Percentiles rank a stretch among this genome's conserved stretches.
Evolutionary conservation across 1,140 invertebrate genomes (phyloP).

Genomic region (Nebria ingens): DNA sequence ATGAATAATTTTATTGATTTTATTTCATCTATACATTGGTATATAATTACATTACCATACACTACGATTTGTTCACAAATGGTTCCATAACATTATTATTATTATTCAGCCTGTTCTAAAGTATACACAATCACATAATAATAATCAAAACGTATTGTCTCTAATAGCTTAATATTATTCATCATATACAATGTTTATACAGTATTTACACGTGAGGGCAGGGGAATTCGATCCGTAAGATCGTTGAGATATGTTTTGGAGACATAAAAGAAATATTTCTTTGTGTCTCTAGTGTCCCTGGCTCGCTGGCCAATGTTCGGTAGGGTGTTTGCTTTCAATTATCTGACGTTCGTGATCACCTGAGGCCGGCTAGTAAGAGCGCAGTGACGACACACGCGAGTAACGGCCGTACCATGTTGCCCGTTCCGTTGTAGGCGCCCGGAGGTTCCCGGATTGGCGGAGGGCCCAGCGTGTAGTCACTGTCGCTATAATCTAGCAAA

Average conservation of each 20-base stretch:
- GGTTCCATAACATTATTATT: neutral
- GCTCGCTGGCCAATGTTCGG: neutral
- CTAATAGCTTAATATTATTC: neutral
- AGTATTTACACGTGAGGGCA: neutral
- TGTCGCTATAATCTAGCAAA: conserved; percentile 15
- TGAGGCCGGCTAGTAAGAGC: neutral
- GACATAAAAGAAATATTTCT: neutral
- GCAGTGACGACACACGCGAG: conserved; percentile 12
- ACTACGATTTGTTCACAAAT: neutral
- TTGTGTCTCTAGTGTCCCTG: neutral
- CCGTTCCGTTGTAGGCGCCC: conserved; percentile 23
- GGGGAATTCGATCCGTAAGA: neutral
- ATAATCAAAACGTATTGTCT: neutral
- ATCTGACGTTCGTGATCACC: neutral
- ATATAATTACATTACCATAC: conserved; percentile 1
- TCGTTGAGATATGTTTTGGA: neutral
- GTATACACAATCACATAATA: neutral
- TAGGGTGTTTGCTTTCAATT: conserved; percentile 1
- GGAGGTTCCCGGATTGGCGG: conserved; percentile 29
- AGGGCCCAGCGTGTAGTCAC: conserved; percentile 28
- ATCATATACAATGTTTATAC: conserved; percentile 6
- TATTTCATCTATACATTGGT: conserved; percentile 1
- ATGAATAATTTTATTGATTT: conserved; percentile 8
- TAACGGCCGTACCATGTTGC: neutral
- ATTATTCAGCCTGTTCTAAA: neutral